These are phyloP conservation scores for Cariama cristata DNA, from an alignment of 2,113 vertebrate species.

Conservation along the genomic window DNA sequence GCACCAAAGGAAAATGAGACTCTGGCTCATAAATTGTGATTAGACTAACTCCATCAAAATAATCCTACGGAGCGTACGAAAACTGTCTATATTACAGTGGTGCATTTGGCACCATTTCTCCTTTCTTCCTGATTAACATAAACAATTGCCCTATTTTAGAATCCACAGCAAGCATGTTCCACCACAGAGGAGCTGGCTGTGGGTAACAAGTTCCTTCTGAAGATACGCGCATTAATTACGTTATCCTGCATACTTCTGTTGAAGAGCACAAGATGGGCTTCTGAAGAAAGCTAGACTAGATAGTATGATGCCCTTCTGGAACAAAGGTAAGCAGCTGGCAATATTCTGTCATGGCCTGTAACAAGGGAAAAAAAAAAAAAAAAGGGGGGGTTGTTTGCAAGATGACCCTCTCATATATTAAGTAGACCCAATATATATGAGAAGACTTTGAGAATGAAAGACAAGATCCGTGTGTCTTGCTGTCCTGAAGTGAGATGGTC, in stretches of 20 bases:
- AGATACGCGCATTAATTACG: rapidly evolving
- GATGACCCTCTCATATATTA: background rate
- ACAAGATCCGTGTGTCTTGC: background rate
- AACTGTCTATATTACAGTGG: background rate
- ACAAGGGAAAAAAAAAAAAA: rapidly evolving
- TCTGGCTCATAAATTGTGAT: background rate
- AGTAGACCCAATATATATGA: background rate
- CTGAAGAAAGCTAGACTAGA: background rate
- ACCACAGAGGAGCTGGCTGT: background rate
- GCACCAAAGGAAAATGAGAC: background rate
- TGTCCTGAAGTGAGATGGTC: background rate
- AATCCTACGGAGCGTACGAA: background rate
- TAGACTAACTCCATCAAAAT: background rate
- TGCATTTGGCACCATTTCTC: background rate
- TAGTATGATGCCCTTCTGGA: background rate
- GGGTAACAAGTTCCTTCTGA: background rate
- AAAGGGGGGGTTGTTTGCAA: background rate
- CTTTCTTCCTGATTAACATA: background rate
- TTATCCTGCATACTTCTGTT: background rate
- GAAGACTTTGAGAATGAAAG: background rate
- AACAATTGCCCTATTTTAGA: background rate
- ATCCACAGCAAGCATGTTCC: background rate
- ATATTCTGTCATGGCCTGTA: background rate
- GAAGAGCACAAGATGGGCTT: background rate
- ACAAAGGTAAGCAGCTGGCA: background rate